phyloP scores from a whole-genome alignment of 2,113 vertebrate genomes.

The Oriolus oriolus region DNA sequence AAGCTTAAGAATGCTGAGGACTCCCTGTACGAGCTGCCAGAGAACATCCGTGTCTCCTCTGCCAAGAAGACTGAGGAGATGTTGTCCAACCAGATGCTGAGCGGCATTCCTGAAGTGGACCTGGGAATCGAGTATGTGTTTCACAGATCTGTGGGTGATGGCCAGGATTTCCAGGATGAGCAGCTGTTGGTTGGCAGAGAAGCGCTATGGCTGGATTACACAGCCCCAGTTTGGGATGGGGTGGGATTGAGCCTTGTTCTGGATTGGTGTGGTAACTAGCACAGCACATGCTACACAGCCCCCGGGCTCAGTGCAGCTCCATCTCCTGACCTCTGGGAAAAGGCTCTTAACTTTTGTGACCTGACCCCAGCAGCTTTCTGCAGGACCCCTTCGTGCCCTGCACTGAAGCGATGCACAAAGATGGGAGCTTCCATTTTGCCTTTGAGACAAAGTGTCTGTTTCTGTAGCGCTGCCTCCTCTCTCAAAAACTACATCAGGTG shows the following conservation, averaged over 20 bases:
- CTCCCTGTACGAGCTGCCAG: slow-evolving; percentile 90
- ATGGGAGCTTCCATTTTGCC: background rate
- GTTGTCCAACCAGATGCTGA: slow-evolving; percentile 99
- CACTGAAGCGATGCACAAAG: background rate
- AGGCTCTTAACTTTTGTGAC: background rate
- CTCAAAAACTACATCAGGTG: background rate
- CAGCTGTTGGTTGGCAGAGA: background rate
- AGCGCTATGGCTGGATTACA: accelerated
- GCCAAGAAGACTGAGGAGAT: slow-evolving; percentile 98
- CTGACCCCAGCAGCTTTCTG: background rate
- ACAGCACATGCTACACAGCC: background rate
- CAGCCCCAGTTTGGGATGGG: background rate
- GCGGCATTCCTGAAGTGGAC: slow-evolving; percentile 95
- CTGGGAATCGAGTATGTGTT: slow-evolving; percentile 90
- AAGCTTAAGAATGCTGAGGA: slow-evolving; percentile 94
- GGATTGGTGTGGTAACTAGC: background rate
- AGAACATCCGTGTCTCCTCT: slow-evolving; percentile 91
- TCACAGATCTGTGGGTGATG: background rate
- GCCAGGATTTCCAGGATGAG: background rate
- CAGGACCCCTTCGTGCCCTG: background rate
- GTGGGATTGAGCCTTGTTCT: background rate
- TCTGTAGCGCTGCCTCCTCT: background rate
- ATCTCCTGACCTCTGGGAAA: background rate
- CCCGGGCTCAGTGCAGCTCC: background rate
- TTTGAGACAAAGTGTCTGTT: background rate